Percentiles rank a stretch among this genome's conserved stretches.
These are phyloP conservation scores for Botia almorhae DNA, from an alignment of 2,797 vertebrate genomes.

Conservation along the genomic window DNA sequence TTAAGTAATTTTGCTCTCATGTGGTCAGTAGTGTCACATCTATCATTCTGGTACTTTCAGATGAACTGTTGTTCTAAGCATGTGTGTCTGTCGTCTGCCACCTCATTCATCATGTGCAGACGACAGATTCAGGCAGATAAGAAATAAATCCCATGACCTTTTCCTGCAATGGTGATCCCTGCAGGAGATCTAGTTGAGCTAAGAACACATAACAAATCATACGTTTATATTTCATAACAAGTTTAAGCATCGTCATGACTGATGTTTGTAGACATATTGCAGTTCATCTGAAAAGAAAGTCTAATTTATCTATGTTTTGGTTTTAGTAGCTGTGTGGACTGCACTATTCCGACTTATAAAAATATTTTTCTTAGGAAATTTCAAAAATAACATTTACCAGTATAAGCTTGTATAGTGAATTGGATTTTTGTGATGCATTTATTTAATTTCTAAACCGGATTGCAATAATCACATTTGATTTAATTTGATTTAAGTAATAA, in stretches of 20 bases:
- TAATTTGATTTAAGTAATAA: too few species aligned
- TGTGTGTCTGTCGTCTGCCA: constrained; percentile 21
- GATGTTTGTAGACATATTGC: neutral
- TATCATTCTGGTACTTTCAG: constrained; percentile 5
- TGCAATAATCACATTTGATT: too few species aligned
- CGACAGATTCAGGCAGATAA: constrained; percentile 32
- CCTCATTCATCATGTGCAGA: constrained; percentile 39
- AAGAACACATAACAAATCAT: neutral
- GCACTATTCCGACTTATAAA: neutral
- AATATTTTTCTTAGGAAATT: neutral
- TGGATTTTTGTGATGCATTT: too few species aligned
- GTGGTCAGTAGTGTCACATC: neutral
- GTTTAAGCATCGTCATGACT: neutral
- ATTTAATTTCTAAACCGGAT: too few species aligned
- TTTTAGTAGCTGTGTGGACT: neutral
- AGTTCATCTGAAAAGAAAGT: neutral
- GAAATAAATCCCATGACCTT: constrained; percentile 44
- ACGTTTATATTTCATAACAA: neutral
- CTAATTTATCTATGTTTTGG: neutral
- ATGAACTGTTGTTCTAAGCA: constrained; percentile 23
- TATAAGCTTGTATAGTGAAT: too few species aligned
- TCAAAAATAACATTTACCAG: neutral
- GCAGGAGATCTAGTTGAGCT: constrained; percentile 6
- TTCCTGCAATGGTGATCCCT: constrained; percentile 3
- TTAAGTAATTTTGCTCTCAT: neutral